Evolutionary conservation across 2,888 invertebrate species (phyloP), one percentile per base, ranked within the genome.

Genomic region (Hirtodrosophila duncani): DNA sequence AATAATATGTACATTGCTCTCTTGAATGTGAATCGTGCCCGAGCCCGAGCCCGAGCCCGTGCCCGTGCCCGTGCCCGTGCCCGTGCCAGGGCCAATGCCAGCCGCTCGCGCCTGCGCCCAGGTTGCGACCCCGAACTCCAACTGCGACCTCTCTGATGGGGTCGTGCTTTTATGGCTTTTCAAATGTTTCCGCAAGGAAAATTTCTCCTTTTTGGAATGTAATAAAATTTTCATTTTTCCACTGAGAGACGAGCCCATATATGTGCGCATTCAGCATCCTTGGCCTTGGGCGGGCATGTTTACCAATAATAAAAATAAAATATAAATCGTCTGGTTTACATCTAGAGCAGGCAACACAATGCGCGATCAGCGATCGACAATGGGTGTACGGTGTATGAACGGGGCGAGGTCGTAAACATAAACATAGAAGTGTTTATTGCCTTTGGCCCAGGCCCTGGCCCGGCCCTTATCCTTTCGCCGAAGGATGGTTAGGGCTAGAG

Each of bases 261-360:
- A 57, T n/a, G n/a, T n/a, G 44, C 23, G 33, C 24, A 43, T 50
- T n/a, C n/a, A n/a, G n/a, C 48, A 74, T 72, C 74, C 81, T 79
- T 81, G 79, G 72, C 81, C 75, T 75, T 81, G 81, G 38, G 38
- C 46, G 55, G 41, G 38, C 36, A 46, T 81, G 71, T 78, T 80
- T 80, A 78, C 74, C 65, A 56, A 71, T 67, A 72, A 82, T 80
- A 72, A 65, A 61, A 78, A 44, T n/a, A 65, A 61, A 78, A 34
- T 29, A 72, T 75, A 83, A 82, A 81, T 82, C 57, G 67, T 75
- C 63, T 75, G 75, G 78, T 81, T 82, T 67, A 72, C 75, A 83
- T 82, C 59, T 83, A 83, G 83, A 83, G 75, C 82, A 83, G 68
- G 64, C 63, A 63, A 44, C 46, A 60, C 71, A 79, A 81, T 79